Evolutionary conservation across 2,113 vertebrate species (phyloP).

Genomic region (Anser brachyrhynchus): DNA sequence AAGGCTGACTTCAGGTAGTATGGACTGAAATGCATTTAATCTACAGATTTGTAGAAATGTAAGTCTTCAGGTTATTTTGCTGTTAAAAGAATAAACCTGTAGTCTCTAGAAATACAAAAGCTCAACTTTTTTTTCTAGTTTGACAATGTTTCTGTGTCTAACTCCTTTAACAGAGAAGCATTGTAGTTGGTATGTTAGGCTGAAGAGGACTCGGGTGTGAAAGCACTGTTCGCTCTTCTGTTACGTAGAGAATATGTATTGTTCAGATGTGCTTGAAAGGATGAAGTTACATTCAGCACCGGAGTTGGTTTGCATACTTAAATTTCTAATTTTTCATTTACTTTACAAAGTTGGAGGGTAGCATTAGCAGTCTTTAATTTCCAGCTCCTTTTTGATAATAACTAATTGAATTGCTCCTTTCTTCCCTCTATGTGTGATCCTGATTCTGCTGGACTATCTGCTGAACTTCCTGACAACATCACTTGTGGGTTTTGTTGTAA

Average conservation of each 20-base stretch:
- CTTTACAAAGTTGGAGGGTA: constrained; percentile 62
- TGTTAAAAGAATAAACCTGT: neutral
- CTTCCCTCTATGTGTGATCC: constrained; percentile 87
- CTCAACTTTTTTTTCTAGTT: neutral
- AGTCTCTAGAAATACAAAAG: neutral
- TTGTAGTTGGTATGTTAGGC: neutral
- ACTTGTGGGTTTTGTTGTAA: constrained; percentile 81
- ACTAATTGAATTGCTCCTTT: constrained; percentile 92
- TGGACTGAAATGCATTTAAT: neutral
- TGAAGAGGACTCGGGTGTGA: neutral
- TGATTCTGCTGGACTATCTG: constrained; percentile 85
- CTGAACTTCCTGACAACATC: constrained; percentile 84
- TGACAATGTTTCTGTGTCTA: neutral
- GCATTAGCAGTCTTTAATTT: constrained; percentile 73
- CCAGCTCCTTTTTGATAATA: constrained; percentile 74
- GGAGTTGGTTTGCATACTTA: neutral
- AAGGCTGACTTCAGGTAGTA: neutral
- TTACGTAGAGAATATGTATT: neutral
- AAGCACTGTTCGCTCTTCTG: constrained; percentile 14
- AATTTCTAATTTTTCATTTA: constrained; percentile 1
- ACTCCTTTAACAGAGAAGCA: neutral
- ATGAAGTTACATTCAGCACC: neutral
- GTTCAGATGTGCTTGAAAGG: neutral
- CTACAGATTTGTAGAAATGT: neutral
- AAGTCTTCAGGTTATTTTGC: neutral